Evolutionary conservation across 2,113 vertebrate genomes (phyloP).

Genomic region (Daphoenositta chrysoptera): DNA sequence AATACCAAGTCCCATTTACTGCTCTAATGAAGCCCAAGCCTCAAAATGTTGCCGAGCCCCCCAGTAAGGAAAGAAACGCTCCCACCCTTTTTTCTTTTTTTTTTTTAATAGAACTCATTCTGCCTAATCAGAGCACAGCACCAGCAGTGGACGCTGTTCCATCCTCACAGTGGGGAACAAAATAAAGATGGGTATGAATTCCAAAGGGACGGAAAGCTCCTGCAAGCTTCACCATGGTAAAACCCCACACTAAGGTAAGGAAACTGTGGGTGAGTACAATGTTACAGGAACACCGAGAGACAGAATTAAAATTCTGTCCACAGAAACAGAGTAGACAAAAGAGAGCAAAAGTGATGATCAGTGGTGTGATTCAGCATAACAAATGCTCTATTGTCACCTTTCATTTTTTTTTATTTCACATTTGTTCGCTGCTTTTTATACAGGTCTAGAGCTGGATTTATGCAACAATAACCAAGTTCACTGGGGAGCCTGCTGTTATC

Average conservation of each 20-base stretch:
- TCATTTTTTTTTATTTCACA: neutral
- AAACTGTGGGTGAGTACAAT: neutral
- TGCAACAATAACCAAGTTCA: neutral
- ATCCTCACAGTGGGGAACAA: neutral
- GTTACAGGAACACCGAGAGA: neutral
- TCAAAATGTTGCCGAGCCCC: neutral
- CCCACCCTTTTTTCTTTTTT: rapidly evolving
- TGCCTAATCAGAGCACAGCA: neutral
- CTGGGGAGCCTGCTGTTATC: neutral
- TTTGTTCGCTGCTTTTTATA: neutral
- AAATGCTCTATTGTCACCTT: neutral
- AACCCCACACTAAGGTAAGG: neutral
- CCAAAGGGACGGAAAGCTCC: neutral
- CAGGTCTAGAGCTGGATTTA: neutral
- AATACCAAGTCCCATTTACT: neutral
- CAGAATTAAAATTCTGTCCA: neutral
- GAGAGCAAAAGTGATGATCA: neutral
- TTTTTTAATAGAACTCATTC: neutral
- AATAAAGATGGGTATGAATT: neutral
- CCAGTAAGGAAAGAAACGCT: neutral
- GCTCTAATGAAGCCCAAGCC: neutral
- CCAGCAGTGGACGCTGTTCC: neutral
- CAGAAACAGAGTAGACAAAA: neutral
- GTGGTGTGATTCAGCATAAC: neutral
- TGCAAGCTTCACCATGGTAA: neutral